Evolutionary conservation across 2,888 invertebrate genomes (phyloP), one percentile per base, ranked within the genome.

Genomic region (Alloplasta piceator): DNA sequence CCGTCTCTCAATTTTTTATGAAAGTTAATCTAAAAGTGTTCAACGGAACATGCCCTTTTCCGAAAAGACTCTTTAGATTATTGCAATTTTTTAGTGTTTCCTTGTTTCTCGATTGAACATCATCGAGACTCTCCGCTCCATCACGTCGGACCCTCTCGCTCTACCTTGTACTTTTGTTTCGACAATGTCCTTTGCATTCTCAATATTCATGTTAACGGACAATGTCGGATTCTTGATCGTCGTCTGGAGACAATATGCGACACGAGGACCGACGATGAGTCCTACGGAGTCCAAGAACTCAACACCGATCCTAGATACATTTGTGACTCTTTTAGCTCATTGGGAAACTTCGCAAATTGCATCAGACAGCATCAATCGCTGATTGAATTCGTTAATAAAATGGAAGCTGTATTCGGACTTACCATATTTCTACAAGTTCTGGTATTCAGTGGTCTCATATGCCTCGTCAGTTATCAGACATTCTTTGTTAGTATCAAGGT

Each of bases 191-290:
- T 26, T 26, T 1, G 26, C 26, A 26, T 87, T n/a, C 56, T 85
- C 1, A 86, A 85, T 71, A 70, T 87, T 4, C 85, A 86, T 60
- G 80, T 83, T 1, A 79, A 79, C 6, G 84, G 82, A 5, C 88
- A 88, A 72, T 88, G 88, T 76, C 79, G 77, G 6, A 86, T 88
- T 43, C 75, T 88, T n/a, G 79, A 82, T 60, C 58, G 82, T 39
- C 72, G 83, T 46, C 46, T 88, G 14, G 78, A 68, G 43, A 26
- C 16, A 6, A 39, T 82, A 5, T 78, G 78, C 70, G 67, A 76
- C 46, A 7, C n/a, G 14, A 60, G 60, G 46, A 71, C 4, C 14
- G 39, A 58, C 4, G 55, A 73, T 1, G 6, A 50, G n/a, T 56
- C 16, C 9, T 38, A 60, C n/a, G 55, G 14, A 66, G 5, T 6